Evolutionary conservation across 1,140 invertebrate species (phyloP).

Genomic region (Oreohelix idahoensis): DNA sequence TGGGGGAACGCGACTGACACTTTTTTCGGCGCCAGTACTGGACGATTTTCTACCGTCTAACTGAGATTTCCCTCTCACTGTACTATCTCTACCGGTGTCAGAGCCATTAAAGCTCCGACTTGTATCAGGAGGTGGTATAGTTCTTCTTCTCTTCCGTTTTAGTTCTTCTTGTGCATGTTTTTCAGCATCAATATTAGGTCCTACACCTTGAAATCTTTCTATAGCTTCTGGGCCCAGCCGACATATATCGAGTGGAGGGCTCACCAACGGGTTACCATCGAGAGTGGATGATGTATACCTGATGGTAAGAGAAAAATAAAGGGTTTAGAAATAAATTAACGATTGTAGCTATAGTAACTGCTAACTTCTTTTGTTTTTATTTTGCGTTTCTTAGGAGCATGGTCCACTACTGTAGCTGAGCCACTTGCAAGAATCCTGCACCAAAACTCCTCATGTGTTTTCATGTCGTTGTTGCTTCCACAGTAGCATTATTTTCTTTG

Average conservation of each 20-base stretch:
- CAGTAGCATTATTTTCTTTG: too few species aligned
- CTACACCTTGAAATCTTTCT: conserved; percentile 38
- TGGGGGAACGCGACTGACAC: neutral
- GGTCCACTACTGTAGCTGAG: too few species aligned
- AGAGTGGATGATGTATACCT: conserved; percentile 65
- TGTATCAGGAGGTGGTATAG: neutral
- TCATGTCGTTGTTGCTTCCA: too few species aligned
- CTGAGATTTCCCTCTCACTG: neutral
- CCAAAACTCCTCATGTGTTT: too few species aligned
- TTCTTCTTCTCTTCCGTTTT: neutral
- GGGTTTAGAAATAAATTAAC: too few species aligned
- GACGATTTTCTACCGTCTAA: neutral
- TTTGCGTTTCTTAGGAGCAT: too few species aligned
- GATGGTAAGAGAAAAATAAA: neutral
- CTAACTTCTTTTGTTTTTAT: too few species aligned
- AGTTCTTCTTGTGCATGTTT: conserved; percentile 21
- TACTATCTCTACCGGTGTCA: neutral
- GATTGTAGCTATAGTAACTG: too few species aligned
- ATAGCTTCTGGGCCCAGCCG: conserved; percentile 63
- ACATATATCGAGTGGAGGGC: conserved; percentile 71
- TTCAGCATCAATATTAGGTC: conserved; percentile 20
- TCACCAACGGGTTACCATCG: conserved; percentile 69
- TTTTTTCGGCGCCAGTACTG: neutral
- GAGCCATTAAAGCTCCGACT: neutral
- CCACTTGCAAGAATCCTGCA: too few species aligned